Evolutionary conservation across 64 coral and sea anemone species (phyloP).

Genomic region (Exaiptasia diaphana): DNA sequence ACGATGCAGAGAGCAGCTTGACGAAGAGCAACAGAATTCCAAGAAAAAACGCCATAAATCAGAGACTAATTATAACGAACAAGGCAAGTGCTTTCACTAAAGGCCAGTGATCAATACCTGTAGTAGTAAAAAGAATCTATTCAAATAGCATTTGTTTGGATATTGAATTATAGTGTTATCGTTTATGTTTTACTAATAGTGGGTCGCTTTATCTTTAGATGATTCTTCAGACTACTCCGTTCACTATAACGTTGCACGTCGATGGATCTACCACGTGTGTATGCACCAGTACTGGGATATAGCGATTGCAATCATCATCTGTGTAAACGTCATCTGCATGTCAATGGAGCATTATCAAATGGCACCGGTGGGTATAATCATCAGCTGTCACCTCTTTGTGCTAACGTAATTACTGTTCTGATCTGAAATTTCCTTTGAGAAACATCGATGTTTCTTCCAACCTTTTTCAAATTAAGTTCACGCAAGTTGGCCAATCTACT

Average conservation of each 20-base stretch:
- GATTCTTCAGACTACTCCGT: conserved; percentile 40
- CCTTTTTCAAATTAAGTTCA: neutral
- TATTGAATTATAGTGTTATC: too few species aligned
- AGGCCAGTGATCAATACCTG: neutral
- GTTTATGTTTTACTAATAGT: too few species aligned
- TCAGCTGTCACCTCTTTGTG: too few species aligned
- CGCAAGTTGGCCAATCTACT: too few species aligned
- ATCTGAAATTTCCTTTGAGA: too few species aligned
- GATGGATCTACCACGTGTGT: conserved; percentile 55
- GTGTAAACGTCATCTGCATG: conserved; percentile 91
- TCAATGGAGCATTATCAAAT: conserved; percentile 92
- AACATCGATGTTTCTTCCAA: neutral
- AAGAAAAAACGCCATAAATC: too few species aligned
- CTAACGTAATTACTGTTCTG: too few species aligned
- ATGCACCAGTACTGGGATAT: conserved; percentile 89
- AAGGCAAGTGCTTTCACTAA: too few species aligned
- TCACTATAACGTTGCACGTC: conserved; percentile 37
- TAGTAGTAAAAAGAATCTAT: neutral
- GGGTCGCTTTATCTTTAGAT: too few species aligned
- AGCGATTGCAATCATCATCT: conserved; percentile 77
- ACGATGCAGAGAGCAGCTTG: conserved; percentile 73
- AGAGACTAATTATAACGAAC: too few species aligned
- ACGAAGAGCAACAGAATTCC: conserved; percentile 53
- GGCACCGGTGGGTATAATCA: conserved; percentile 51
- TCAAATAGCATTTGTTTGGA: too few species aligned